Evolutionary conservation across 1,140 invertebrate genomes (phyloP).

Genomic region (Drosophila navojoa): DNA sequence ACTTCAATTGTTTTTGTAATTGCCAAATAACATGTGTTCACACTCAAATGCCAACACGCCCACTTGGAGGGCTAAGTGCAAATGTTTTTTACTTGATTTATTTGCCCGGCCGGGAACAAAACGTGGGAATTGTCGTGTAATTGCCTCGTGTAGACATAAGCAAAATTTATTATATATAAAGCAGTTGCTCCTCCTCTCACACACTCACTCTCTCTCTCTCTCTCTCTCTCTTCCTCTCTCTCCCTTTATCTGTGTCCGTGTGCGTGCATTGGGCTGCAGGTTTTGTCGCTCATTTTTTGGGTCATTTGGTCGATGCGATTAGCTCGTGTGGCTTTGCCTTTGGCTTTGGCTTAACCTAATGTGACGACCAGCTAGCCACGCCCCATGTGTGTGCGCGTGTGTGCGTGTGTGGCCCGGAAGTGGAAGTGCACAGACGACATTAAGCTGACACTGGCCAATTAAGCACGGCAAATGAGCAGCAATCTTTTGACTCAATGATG

Average conservation of each 20-base stretch:
- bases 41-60: conserved; percentile 40
- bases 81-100: conserved; percentile 60
- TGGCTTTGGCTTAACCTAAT: conserved; percentile 23
- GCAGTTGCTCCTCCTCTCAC: not conserved
- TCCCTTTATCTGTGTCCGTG: not conserved
- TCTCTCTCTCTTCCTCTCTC: not conserved
- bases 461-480: conserved; percentile 77
- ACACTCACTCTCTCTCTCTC: not conserved
- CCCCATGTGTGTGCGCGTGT: conserved; percentile 9
- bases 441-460: conserved; percentile 81
- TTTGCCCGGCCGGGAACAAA: conserved; percentile 46
- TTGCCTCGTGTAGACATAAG: conserved; percentile 59
- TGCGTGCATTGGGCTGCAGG: conserved; percentile 72
- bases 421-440: conserved; percentile 67
- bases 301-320: conserved; percentile 74
- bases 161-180: conserved; percentile 63
- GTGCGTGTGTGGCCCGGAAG: conserved; percentile 19
- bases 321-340: conserved; percentile 51
- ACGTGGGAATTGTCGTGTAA: conserved; percentile 66
- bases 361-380: conserved; percentile 31
- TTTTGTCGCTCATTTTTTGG: conserved; percentile 76
- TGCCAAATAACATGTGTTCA: conserved; percentile 45
- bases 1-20: conserved; percentile 42
- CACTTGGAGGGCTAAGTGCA: conserved; percentile 9
- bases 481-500: conserved; percentile 80